Evolutionary conservation across 2,113 vertebrate species (phyloP), one percentile per base, ranked within the genome.

Genomic region (Brachionichthys hirsutus): DNA sequence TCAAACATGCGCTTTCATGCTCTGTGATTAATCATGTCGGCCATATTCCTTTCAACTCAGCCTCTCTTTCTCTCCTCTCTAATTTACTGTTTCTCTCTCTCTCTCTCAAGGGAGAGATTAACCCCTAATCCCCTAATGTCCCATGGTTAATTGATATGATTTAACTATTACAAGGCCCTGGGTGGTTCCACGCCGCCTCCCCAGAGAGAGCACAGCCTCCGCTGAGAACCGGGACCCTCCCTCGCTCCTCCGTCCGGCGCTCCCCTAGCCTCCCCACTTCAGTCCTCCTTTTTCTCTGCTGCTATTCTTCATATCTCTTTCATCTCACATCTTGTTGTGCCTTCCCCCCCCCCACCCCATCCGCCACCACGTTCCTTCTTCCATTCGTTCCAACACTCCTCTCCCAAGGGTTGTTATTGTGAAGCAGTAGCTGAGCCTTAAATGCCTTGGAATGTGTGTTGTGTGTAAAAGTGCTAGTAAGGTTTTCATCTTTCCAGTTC

Each of bases 111-210:
- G 85, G 88, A 85, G 70, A 89, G 89, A 88, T 91, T 93, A 94
- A 92, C 89, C 89, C 85, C 78, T 83, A 92, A 88, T 91, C 91
- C 91, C 90, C 85, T 81, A 65, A 80, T 60, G 89, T 90, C 90
- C 87, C 89, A 53, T 86, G 86, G 89, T 92, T 93, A 93, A 94
- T 93, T 94, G 91, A 92, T 92, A 93, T 93, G 92, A 92, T 92
- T 93, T 91, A 92, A 92, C 88, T 88, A 75, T 54, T 54, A 81
- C 80, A 68, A 78, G 81, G 83, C 88, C 79, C 78, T 87, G 87
- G 82, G 89, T 88, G 86, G 90, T 89, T 90, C 81, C 82, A 81
- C 81, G 79, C 77, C 86, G 65, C 81, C 80, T 66, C 86, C 85
- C 70, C 81, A 35, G 78, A 88, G 89, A 90, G 62, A 17, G 6